Conservation (phyloP, 2,797 vertebrate genomes). For the Eulemur rubriventer region DNA sequence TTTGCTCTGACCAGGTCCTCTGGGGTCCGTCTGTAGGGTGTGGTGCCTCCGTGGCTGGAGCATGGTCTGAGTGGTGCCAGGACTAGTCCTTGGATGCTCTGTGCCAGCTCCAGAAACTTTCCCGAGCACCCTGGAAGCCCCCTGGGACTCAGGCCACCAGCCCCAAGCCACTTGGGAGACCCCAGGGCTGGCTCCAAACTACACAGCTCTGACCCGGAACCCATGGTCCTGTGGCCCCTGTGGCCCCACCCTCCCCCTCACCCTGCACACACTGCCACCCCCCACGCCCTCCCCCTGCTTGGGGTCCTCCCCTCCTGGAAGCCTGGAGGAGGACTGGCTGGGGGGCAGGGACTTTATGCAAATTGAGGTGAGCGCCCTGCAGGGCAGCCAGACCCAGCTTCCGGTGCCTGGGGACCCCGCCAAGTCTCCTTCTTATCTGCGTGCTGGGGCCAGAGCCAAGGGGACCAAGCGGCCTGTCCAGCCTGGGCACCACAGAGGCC, state of each 20-base stretch:
- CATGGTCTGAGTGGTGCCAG: rapidly evolving
- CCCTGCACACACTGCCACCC: background rate
- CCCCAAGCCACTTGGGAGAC: background rate
- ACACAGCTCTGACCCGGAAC: too few relatives aligned
- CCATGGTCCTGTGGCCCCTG: background rate
- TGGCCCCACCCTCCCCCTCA: background rate
- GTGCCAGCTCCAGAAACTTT: background rate
- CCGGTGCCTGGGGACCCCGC: background rate
- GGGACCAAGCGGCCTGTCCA: rapidly evolving
- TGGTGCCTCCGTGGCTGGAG: background rate
- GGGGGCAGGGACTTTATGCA: background rate
- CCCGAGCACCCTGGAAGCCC: background rate
- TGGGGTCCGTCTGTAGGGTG: rapidly evolving
- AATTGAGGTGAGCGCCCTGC: background rate
- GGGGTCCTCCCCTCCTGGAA: background rate
- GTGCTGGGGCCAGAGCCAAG: rapidly evolving
- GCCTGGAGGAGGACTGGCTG: too few relatives aligned
- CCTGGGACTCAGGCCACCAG: background rate
- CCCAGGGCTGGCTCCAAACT: background rate
- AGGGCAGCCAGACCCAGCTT: background rate
- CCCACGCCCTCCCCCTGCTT: background rate
- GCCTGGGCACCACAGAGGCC: background rate
- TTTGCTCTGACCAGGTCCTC: background rate
- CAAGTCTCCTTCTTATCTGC: background rate
- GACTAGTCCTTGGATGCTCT: background rate